Percentiles rank a stretch among this genome's conserved stretches.
These are phyloP conservation scores for Physocephala rufipes DNA, from an alignment of 2,888 invertebrate species.

Conservation along the genomic window DNA sequence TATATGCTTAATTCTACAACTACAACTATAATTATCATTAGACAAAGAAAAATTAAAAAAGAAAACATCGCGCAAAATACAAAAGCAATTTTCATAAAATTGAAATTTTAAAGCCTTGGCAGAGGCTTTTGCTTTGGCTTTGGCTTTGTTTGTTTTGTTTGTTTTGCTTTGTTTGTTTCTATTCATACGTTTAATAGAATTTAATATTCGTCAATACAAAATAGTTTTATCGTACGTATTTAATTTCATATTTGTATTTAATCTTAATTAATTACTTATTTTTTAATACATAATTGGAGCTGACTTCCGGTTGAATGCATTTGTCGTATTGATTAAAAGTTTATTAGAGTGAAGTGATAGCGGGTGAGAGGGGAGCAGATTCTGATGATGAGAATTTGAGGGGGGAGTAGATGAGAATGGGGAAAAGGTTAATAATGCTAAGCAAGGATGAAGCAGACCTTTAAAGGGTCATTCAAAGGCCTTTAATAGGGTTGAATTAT, in stretches of 20 bases:
- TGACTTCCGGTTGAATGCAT: constrained; percentile 48
- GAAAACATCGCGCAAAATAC: neutral
- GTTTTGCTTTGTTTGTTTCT: neutral
- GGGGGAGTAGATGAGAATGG: neutral
- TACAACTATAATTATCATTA: constrained; percentile 24
- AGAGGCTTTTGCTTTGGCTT: no score
- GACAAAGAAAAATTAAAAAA: neutral
- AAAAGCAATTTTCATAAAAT: neutral
- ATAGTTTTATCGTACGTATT: neutral
- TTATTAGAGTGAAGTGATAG: constrained; percentile 29
- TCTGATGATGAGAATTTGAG: neutral
- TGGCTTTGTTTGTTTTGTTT: neutral
- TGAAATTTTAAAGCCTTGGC: no score
- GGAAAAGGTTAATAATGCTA: no score
- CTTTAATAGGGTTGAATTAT: no score
- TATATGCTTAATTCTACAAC: constrained; percentile 15
- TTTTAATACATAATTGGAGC: constrained; percentile 50
- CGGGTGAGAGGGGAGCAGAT: constrained; percentile 53
- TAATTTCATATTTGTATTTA: constrained; percentile 12
- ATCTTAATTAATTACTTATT: constrained; percentile 27
- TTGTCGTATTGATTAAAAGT: constrained; percentile 3
- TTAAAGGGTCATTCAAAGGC: no score
- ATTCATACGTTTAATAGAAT: no score
- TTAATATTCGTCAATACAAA: constrained; percentile 1
- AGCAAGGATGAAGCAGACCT: no score